A percentile compares a stretch with the other conserved stretches of the same genome.
phyloP scores from a whole-genome alignment of 1,140 invertebrate genomes.

The Conus betulinus region DNA sequence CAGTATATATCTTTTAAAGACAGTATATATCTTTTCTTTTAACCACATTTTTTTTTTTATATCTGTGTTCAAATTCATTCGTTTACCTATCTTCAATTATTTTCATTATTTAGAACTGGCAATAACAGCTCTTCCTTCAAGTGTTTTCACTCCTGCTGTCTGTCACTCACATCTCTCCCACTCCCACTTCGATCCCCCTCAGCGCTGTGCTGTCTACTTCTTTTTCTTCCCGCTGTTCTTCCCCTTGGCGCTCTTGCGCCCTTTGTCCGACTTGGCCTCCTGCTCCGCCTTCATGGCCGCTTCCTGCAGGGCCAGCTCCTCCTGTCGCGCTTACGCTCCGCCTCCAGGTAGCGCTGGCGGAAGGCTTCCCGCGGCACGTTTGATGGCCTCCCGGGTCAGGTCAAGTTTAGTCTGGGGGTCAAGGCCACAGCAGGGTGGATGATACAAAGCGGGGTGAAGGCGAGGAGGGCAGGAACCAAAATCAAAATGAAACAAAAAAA shows the following conservation, averaged over 20 bases:
- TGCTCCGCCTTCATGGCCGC: conserved; percentile 67
- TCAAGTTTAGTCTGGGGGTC: conserved; percentile 68
- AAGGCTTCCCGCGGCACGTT: conserved; percentile 73
- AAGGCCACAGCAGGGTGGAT: conserved; percentile 16
- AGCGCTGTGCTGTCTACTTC: conserved; percentile 37
- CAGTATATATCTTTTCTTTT: too few species aligned
- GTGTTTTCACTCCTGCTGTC: too few species aligned
- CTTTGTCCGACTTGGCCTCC: conserved; percentile 71
- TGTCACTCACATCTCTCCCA: too few species aligned
- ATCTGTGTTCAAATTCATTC: too few species aligned
- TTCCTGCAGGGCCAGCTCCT: conserved; percentile 69
- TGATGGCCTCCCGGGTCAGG: conserved; percentile 64
- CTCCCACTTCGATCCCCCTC: neutral
- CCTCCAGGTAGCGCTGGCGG: conserved; percentile 72
- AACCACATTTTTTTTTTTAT: too few species aligned
- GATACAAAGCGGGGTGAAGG: conserved; percentile 6
- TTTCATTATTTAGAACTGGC: too few species aligned
- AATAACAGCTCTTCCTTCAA: too few species aligned
- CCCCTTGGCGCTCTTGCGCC: conserved; percentile 70
- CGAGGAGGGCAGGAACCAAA: neutral
- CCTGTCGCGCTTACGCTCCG: conserved; percentile 64
- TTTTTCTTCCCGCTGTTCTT: conserved; percentile 67
- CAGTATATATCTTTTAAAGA: too few species aligned
- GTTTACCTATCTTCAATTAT: too few species aligned
- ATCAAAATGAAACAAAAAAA: neutral